These are phyloP conservation scores for Phytoseiulus persimilis DNA, from an alignment of 2,888 invertebrate genomes.

Conservation along the genomic window DNA sequence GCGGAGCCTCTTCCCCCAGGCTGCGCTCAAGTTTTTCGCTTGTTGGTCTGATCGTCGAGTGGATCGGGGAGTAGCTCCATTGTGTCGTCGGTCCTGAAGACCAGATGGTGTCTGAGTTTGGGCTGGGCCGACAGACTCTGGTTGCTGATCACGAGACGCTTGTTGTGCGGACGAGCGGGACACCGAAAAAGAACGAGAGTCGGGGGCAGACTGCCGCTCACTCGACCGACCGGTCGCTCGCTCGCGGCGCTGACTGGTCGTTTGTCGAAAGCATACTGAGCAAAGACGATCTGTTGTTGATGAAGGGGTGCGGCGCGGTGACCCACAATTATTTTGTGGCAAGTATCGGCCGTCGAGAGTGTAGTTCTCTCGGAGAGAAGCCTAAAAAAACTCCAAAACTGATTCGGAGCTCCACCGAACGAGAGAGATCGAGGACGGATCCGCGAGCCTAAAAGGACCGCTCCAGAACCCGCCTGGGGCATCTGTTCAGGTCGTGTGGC, in stretches of 20 bases:
- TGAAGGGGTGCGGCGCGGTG: background rate
- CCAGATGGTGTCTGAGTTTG: background rate
- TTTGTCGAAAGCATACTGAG: background rate
- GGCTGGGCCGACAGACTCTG: background rate
- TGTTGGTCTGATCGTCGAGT: background rate
- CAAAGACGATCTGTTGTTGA: slow-evolving; percentile 5
- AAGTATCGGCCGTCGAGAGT: background rate
- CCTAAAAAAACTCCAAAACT: background rate
- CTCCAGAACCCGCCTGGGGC: background rate
- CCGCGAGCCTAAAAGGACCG: background rate
- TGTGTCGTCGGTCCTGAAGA: background rate
- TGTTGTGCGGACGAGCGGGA: background rate
- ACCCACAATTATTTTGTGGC: background rate
- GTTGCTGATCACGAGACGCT: background rate
- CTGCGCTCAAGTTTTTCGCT: background rate
- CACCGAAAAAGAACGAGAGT: background rate
- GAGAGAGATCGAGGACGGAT: background rate
- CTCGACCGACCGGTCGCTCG: background rate
- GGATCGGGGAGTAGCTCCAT: background rate
- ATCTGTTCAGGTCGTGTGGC: slow-evolving; percentile 5
- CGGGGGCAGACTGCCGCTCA: background rate
- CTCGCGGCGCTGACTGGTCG: background rate
- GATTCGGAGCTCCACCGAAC: background rate
- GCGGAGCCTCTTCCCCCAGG: background rate
- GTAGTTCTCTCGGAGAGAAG: background rate